These are phyloP conservation scores for Crocuta crocuta DNA, from an alignment of 2,113 vertebrate genomes.

Conservation along the genomic window DNA sequence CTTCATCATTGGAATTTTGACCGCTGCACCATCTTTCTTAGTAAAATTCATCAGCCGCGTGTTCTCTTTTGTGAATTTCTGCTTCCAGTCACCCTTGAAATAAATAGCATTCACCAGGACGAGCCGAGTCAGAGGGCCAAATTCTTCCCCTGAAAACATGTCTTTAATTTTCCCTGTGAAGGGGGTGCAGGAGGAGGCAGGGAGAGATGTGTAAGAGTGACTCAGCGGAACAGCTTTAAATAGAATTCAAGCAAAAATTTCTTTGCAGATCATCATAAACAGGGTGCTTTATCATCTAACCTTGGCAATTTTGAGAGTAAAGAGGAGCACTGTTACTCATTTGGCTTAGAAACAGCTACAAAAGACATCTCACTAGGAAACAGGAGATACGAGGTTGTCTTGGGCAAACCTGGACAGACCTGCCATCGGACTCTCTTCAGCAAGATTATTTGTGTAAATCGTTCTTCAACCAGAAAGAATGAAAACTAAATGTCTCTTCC, in stretches of 20 bases:
- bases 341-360: background rate
- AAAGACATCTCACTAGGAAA: background rate
- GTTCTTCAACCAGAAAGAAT: slow-evolving; percentile 10
- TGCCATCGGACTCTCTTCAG: background rate
- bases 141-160: slow-evolving; percentile 78
- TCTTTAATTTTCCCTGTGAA: slow-evolving; percentile 80
- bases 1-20: slow-evolving; percentile 75
- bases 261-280: background rate
- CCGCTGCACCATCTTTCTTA: slow-evolving; percentile 66
- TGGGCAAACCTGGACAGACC: background rate
- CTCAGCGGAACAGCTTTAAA: background rate
- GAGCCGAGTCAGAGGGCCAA: slow-evolving; percentile 81
- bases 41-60: slow-evolving; percentile 72
- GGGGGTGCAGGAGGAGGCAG: background rate
- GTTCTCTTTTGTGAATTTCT: slow-evolving; percentile 78
- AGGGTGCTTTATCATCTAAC: background rate
- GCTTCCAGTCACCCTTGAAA: slow-evolving; percentile 82
- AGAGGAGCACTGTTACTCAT: background rate
- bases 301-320: background rate
- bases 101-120: slow-evolving; percentile 83
- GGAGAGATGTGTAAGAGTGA: background rate
- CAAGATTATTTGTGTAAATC: background rate
- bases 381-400: background rate
- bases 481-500: background rate
- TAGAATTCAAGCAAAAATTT: background rate